phyloP scores from a whole-genome alignment of 1,140 invertebrate genomes.

The Popillia japonica region DNA sequence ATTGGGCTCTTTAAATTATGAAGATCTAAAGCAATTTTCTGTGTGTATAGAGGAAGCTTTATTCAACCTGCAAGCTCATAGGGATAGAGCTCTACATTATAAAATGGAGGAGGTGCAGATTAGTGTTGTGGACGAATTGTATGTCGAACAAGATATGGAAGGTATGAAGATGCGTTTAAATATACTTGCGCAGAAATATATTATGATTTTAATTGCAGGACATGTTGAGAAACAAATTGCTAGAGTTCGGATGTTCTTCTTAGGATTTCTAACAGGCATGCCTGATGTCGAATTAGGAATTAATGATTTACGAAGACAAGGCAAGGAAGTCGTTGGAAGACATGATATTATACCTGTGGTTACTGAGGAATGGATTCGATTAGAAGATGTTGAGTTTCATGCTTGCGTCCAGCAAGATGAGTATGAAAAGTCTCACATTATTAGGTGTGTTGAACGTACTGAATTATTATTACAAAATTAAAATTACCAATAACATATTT shows the following conservation, averaged over 20 bases:
- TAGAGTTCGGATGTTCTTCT: conserved; percentile 92
- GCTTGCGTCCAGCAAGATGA: conserved; percentile 91
- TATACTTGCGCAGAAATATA: too few relatives aligned
- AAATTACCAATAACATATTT: conserved; percentile 41
- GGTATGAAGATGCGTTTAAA: too few relatives aligned
- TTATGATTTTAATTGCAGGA: conserved; percentile 61
- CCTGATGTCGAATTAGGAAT: conserved; percentile 96
- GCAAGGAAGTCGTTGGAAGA: conserved; percentile 97
- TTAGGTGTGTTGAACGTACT: conserved; percentile 73
- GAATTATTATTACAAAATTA: too few relatives aligned
- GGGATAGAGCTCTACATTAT: conserved; percentile 91
- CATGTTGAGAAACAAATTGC: conserved; percentile 92
- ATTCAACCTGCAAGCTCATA: conserved; percentile 82
- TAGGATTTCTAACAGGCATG: conserved; percentile 93
- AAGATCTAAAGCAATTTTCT: conserved; percentile 92
- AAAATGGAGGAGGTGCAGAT: conserved; percentile 98
- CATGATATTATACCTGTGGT: conserved; percentile 99
- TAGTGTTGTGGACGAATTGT: conserved; percentile 95
- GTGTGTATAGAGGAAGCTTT: conserved; percentile 88
- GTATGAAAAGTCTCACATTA: conserved; percentile 89
- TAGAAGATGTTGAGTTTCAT: conserved; percentile 96
- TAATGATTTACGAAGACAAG: conserved; percentile 95
- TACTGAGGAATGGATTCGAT: conserved; percentile 98
- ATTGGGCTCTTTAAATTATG: conserved; percentile 87
- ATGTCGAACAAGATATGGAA: conserved; percentile 89